These are phyloP conservation scores for Betta splendens DNA, from an alignment of 2,797 vertebrate genomes.

Conservation along the genomic window DNA sequence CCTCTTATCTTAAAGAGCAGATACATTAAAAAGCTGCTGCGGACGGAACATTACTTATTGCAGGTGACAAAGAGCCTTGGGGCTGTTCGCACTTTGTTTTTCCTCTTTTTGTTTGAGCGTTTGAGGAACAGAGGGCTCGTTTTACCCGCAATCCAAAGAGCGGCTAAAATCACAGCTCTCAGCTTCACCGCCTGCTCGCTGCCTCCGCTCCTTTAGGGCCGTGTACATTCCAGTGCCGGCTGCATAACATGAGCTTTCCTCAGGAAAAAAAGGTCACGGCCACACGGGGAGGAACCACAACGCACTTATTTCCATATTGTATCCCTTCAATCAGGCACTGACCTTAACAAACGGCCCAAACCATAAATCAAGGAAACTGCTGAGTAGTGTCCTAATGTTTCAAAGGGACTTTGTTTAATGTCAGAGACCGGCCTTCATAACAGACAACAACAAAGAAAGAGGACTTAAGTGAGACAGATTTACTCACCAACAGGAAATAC, in stretches of 20 bases:
- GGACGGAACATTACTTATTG: no score
- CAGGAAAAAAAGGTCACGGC: constrained; percentile 60
- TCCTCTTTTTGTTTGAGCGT: background rate
- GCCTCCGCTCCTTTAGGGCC: constrained; percentile 3
- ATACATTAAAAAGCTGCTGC: no score
- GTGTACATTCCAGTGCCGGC: constrained; percentile 23
- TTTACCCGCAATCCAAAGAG: no score
- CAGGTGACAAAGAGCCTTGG: no score
- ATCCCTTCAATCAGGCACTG: constrained; percentile 54
- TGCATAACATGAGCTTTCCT: constrained; percentile 44
- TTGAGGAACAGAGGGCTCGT: no score
- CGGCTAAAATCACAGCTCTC: background rate
- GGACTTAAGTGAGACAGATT: background rate
- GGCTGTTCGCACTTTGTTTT: no score
- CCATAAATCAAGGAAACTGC: constrained; percentile 75
- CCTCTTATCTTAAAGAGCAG: no score
- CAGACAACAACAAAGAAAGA: constrained; percentile 1
- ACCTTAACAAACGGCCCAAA: constrained; percentile 66
- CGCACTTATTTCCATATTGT: constrained; percentile 57
- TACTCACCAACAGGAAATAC: constrained; percentile 73
- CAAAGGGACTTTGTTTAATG: constrained; percentile 42
- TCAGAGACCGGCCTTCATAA: constrained; percentile 19
- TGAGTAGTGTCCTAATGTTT: constrained; percentile 57
- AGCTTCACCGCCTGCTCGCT: background rate
- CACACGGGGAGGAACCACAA: constrained; percentile 33